These are phyloP conservation scores for Arctopsyche grandis DNA, from an alignment of 1,140 invertebrate genomes.

Conservation along the genomic window DNA sequence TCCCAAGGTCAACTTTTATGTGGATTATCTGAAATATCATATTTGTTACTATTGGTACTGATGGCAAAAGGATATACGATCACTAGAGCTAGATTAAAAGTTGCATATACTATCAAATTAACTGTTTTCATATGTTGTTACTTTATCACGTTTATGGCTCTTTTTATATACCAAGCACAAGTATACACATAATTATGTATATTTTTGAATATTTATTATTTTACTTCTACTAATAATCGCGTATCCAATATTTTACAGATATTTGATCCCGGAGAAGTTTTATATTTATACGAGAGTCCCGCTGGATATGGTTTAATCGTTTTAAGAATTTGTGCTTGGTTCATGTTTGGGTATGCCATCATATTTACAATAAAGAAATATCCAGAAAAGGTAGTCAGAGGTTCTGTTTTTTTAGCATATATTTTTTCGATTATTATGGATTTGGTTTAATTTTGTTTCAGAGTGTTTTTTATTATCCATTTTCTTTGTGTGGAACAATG, in stretches of 20 bases:
- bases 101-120: slow-evolving; percentile 76
- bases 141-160: slow-evolving; percentile 72
- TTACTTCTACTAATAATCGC: neutral
- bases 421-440: neutral
- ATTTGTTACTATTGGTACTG: slow-evolving; percentile 81
- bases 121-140: slow-evolving; percentile 85
- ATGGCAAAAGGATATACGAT: slow-evolving; percentile 92
- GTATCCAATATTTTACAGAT: slow-evolving; percentile 64
- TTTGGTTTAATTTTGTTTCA: slow-evolving; percentile 56
- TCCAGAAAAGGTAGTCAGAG: slow-evolving; percentile 78
- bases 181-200: slow-evolving; percentile 64
- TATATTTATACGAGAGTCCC: slow-evolving; percentile 90
- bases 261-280: slow-evolving; percentile 88
- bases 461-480: slow-evolving; percentile 76
- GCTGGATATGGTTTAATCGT: slow-evolving; percentile 86
- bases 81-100: slow-evolving; percentile 80
- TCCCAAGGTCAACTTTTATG: slow-evolving; percentile 76
- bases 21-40: slow-evolving; percentile 76
- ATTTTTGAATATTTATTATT: neutral
- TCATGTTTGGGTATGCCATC: slow-evolving; percentile 84
- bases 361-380: slow-evolving; percentile 86
- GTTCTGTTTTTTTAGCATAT: slow-evolving; percentile 37
- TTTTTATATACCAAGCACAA: slow-evolving; percentile 83
- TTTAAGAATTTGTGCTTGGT: slow-evolving; percentile 82
- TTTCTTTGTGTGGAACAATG: slow-evolving; percentile 81